Base-by-base conservation (phyloP, 2,888 invertebrate genomes). In the Torymus texanus region DNA sequence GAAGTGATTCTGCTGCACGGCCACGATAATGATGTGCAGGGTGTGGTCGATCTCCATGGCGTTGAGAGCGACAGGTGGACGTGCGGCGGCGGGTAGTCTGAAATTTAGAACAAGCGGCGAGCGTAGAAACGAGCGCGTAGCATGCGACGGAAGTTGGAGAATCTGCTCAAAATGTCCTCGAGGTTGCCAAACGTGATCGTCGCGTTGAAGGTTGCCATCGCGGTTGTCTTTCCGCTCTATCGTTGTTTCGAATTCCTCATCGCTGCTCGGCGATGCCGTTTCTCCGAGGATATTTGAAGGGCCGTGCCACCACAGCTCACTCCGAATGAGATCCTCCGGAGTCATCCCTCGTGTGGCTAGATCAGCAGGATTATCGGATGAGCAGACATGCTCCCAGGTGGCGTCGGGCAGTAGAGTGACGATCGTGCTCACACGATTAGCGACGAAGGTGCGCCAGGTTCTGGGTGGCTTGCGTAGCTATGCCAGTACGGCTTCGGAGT, bases 301-400 rank as follows among this genome's bases (percentile, higher is more conserved):
- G 2, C 61, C 61, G 13, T 61, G 61, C 61, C 61, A 61, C 61
- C 61, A 29, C 61, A 10, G 29, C 24, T 61, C 61, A 24, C 61
- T 61, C 58, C 5, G 29, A 29, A 29, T 29, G 29, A 29, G 29
- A 5, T 29, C 29, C 5, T 3, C 29, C 5, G 29, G 18, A 2
- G 18, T 70, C 10, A 70, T 13, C 1, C 50, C 41, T 0, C 58
- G 59, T n/a, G 51, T 59, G 1, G 59, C 58, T 0, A 59, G 21
- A 11, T 71, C 71, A 3, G 71, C 61, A 10, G 71, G 71, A 16
- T 61, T 61, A 10, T 59, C 50, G 0, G 50, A 18, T 0, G 59
- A 59, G 11, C 50, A 21, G 2, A 61, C 51, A 50, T 71, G 59
- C 10, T 24, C 0, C 71, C 71, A 61, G 2, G 14, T 8, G 10